Base-by-base conservation (phyloP, 2,113 vertebrate species). In the Gobio gobio region DNA sequence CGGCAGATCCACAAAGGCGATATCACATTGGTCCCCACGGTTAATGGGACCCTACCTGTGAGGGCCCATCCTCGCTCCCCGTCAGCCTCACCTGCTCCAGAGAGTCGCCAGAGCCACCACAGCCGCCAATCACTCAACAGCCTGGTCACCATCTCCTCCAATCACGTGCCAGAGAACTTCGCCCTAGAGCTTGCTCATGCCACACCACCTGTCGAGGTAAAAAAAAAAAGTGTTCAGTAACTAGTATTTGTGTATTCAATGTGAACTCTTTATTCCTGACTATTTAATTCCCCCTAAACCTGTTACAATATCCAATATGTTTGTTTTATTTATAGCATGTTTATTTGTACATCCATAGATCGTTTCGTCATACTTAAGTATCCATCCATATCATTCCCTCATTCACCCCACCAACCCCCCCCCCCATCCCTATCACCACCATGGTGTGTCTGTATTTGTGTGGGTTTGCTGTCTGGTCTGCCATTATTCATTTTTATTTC, bases 1-100 rank as follows among this genome's bases (percentile, higher is more conserved):
- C 93, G 97, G 83, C 98, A 99, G 92, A 99, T 99, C 89, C 97
- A 99, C 95, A 99, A 99, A 90, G 96, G 96, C 1, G 98, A 99
- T 91, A 99, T 99, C 66, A 99, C 97, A 0, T 86, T 99, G 89
- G 97, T 99, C 82, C 98, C 97, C 0, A 97, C 97, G 0, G 89
- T 97, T 3, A 99, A 99, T 0, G 98, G 98, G 33, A 98, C 97
- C 6, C 91, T 99, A 14, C 98, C 98, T 59, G 95, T 98, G 66
- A 94, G 96, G 36, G 96, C 97, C 24, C 97, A 99, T 89, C 96
- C 97, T 36, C 94, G 94, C 82, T 96, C 98, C 2, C 97, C 97
- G 0, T 96, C 97, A 0, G 95, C 97, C 0, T 99, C 98, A 1
- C 98, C 98, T 0, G 94, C 96, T 33, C 94, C 97, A 63, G 98